phyloP scores from a whole-genome alignment of 2,797 vertebrate species.

The Danio aesculapii region DNA sequence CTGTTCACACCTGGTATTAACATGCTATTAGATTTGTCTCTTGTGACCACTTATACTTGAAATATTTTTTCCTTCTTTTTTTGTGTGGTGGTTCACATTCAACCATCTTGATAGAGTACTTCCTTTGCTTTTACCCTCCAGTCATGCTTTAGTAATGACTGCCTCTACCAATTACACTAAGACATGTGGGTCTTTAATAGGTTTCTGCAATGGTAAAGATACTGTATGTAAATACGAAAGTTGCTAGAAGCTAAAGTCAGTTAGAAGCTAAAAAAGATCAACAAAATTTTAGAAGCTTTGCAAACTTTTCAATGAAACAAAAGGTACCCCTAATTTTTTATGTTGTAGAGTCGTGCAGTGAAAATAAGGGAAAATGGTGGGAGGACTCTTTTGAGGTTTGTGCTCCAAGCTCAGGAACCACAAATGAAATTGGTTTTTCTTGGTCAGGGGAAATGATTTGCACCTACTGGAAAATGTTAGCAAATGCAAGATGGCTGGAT shows the following conservation, averaged over 20 bases:
- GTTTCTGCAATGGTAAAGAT: neutral
- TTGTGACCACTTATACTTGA: too few relatives aligned
- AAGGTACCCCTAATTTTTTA: neutral
- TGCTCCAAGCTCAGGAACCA: conserved; percentile 58
- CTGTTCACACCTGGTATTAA: too few relatives aligned
- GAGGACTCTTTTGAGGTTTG: conserved; percentile 57
- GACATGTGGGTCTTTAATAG: neutral
- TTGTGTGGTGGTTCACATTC: neutral
- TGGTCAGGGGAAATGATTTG: conserved; percentile 74
- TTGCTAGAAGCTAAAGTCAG: neutral
- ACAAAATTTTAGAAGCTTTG: neutral
- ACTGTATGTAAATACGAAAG: neutral
- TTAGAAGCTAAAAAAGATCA: too few relatives aligned
- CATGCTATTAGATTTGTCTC: too few relatives aligned
- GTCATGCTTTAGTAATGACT: conserved; percentile 36
- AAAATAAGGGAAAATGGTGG: conserved; percentile 51
- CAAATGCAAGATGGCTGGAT: conserved; percentile 64
- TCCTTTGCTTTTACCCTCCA: neutral
- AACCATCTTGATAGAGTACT: neutral
- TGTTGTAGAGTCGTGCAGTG: conserved; percentile 18
- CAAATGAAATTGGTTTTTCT: conserved; percentile 71
- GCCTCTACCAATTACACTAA: conserved; percentile 16
- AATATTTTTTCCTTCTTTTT: too few relatives aligned
- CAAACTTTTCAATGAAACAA: neutral
- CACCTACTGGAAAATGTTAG: conserved; percentile 81